Evolutionary conservation across 2,113 vertebrate genomes (phyloP), one percentile per base, ranked within the genome.

Genomic region (Potamarius usumacintae): DNA sequence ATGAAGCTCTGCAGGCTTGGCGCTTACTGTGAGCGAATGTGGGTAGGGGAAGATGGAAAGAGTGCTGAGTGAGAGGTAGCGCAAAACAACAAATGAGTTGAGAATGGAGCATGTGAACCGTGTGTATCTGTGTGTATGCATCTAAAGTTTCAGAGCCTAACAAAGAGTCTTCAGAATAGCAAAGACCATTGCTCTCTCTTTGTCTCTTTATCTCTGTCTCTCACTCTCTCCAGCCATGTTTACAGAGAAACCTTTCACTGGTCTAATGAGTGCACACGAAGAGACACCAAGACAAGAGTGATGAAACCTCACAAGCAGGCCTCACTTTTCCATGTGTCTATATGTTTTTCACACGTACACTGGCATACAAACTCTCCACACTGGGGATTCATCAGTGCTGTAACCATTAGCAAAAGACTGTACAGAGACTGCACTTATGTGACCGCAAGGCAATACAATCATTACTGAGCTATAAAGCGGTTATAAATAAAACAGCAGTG

Each of bases 361-460:
- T 25, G 10, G 62, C 20, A 82, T 34, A 82, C 78, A 82, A 30
- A 55, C 65, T 27, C 48, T 63, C 34, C 30, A 50, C n/a, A 71
- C 82, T 55, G 63, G 82, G 82, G 50, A 84, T 84, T 84, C 82
- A 69, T 30, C 50, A 55, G 50, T 71, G 82, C 82, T 71, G 50
- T 84, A 55, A 71, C 63, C 82, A 84, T 84, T 84, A 84, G 82
- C 65, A 71, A 84, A 84, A 84, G 65, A 84, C 62, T 71, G 63
- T 84, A 84, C 82, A 71, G 63, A 69, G 82, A 84, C 48, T 69
- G 82, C 82, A 84, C 82, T 84, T 84, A 84, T 84, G 82, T 84
- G 82, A 84, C 82, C 82, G 17, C 82, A 84, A 69, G 63, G 50
- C 82, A 71, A 71, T 69, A 84, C 48, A 84, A 84, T 84, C 82